Evolutionary conservation across 2,888 invertebrate genomes (phyloP).

Genomic region (Keiferia lycopersicella): DNA sequence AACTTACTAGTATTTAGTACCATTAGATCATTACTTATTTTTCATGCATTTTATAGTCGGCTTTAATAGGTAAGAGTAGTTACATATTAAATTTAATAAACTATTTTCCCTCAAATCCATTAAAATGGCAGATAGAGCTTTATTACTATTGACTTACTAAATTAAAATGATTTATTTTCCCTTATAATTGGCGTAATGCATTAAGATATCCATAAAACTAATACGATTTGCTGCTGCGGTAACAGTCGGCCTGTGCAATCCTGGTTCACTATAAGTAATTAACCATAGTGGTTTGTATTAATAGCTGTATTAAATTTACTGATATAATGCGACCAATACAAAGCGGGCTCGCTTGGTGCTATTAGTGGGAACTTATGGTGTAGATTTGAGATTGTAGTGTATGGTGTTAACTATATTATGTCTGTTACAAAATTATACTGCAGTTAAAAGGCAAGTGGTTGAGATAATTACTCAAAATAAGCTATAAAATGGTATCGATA

Average conservation of each 20-base stretch:
- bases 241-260: conserved; percentile 17
- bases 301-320: conserved; percentile 59
- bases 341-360: conserved; percentile 9
- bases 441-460: too few relatives aligned
- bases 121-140: neutral
- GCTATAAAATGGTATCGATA: too few relatives aligned
- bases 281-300: conserved; percentile 60
- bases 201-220: conserved; percentile 23
- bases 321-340: conserved; percentile 40
- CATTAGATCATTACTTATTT: too few relatives aligned
- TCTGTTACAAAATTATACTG: too few relatives aligned
- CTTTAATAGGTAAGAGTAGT: too few relatives aligned
- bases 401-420: too few relatives aligned
- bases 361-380: neutral
- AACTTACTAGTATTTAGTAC: too few relatives aligned
- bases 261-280: conserved; percentile 51
- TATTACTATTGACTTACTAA: neutral
- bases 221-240: conserved; percentile 10
- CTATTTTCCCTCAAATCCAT: neutral
- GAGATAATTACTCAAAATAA: too few relatives aligned
- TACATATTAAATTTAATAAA: too few relatives aligned
- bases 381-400: neutral
- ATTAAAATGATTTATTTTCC: conserved; percentile 30
- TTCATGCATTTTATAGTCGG: too few relatives aligned
- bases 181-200: conserved; percentile 8